Percentiles rank a stretch among this genome's conserved stretches.
phyloP scores from a whole-genome alignment of 2,888 invertebrate genomes.

The Phorcus lineatus region DNA sequence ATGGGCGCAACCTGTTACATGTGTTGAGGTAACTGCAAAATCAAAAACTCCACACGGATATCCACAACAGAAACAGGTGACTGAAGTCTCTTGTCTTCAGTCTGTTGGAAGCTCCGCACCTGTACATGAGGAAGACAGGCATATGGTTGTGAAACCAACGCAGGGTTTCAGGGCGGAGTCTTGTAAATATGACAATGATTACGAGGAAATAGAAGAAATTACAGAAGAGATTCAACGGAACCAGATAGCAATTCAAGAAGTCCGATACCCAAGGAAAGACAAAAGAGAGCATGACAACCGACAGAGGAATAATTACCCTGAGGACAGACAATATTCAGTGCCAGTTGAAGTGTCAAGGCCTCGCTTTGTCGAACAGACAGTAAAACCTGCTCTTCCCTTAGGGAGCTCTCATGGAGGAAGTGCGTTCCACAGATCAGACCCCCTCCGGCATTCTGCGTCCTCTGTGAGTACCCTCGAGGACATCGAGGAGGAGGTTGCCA shows the following conservation, averaged over 20 bases:
- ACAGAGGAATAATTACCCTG: neutral
- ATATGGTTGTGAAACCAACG: neutral
- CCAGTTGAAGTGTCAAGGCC: neutral
- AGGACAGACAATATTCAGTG: neutral
- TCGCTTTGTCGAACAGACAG: neutral
- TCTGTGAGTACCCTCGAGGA: neutral
- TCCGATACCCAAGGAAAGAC: neutral
- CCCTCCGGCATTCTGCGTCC: neutral
- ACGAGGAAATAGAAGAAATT: slow-evolving; percentile 56
- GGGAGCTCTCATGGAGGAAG: neutral
- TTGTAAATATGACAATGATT: slow-evolving; percentile 49
- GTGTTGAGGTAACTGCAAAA: neutral
- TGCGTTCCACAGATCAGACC: neutral
- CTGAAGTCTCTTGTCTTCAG: neutral
- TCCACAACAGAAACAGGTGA: neutral
- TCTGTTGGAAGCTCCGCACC: neutral
- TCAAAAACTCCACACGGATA: neutral
- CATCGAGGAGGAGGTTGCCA: neutral
- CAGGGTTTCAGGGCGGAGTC: neutral
- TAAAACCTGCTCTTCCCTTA: neutral
- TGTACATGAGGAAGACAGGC: no score
- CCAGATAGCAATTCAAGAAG: neutral
- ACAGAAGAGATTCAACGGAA: slow-evolving; percentile 38
- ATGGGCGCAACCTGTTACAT: neutral
- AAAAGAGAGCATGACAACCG: neutral